Evolutionary conservation across 2,888 invertebrate genomes (phyloP).

Genomic region (Clivina fossor): DNA sequence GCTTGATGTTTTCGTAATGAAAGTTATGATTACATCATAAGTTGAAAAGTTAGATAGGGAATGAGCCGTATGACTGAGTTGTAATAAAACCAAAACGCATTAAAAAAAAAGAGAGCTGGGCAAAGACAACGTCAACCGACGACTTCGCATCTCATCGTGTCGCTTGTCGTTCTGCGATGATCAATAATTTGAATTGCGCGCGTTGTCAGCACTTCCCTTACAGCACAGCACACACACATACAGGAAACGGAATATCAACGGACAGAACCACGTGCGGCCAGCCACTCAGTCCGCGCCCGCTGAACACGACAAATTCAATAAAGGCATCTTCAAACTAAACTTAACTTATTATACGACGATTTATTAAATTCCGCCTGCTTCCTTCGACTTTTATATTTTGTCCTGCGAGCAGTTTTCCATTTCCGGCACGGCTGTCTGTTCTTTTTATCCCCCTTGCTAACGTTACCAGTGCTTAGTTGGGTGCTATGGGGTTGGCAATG

Average conservation of each 20-base stretch:
- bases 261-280: constrained; percentile 4
- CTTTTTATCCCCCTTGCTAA: too few relatives aligned
- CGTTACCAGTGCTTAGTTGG: too few relatives aligned
- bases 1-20: too few relatives aligned
- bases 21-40: too few relatives aligned
- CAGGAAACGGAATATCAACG: constrained; percentile 1
- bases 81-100: too few relatives aligned
- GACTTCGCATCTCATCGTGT: too few relatives aligned
- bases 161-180: too few relatives aligned
- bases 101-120: too few relatives aligned
- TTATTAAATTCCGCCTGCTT: constrained; percentile 23
- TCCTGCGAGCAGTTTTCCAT: constrained; percentile 20
- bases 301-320: constrained; percentile 28
- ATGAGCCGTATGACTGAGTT: too few relatives aligned
- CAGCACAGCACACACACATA: neutral
- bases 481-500: too few relatives aligned
- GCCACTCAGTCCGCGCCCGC: constrained; percentile 3
- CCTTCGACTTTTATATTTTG: constrained; percentile 21
- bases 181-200: constrained; percentile 7
- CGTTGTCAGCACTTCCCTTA: constrained; percentile 1
- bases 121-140: too few relatives aligned
- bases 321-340: constrained; percentile 19
- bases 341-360: constrained; percentile 28
- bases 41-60: too few relatives aligned
- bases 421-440: neutral